Conservation (phyloP, 2,797 vertebrate genomes). For the Adelosebastes latens region DNA sequence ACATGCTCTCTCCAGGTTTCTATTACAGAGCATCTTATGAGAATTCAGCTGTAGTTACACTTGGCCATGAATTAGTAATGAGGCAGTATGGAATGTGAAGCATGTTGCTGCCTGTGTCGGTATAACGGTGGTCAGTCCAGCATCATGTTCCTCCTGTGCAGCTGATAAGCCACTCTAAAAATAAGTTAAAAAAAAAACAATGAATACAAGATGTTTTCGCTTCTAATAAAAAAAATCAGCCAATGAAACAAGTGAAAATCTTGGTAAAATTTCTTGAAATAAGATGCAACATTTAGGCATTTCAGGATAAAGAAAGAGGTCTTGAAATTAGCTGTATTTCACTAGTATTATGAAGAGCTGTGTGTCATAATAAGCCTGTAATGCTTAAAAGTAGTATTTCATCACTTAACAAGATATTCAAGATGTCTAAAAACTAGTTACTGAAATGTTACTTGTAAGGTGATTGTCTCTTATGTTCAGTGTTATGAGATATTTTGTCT, state of each 20-base stretch:
- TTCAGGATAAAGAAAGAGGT: background rate
- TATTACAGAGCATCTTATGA: constrained; percentile 29
- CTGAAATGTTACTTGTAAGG: too few species aligned
- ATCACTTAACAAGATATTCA: too few species aligned
- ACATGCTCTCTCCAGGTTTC: constrained; percentile 2
- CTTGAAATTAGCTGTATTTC: too few species aligned
- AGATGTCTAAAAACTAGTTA: too few species aligned
- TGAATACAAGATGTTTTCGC: background rate
- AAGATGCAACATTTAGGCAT: background rate
- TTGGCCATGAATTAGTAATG: constrained; percentile 63
- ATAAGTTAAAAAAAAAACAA: background rate
- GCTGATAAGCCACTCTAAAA: background rate
- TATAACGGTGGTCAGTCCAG: background rate
- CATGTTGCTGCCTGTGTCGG: constrained; percentile 15
- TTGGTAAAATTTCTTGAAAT: background rate
- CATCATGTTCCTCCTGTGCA: constrained; percentile 30
- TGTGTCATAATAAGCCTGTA: too few species aligned
- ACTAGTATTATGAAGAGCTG: too few species aligned
- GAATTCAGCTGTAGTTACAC: constrained; percentile 60
- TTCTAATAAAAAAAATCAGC: background rate
- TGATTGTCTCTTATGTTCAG: too few species aligned
- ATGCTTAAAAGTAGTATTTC: too few species aligned
- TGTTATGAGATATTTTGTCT: too few species aligned
- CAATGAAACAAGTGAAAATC: background rate
- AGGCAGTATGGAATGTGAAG: constrained; percentile 44